Evolutionary conservation across 2,888 invertebrate species (phyloP).

Genomic region (Pardosa pseudoannulata): DNA sequence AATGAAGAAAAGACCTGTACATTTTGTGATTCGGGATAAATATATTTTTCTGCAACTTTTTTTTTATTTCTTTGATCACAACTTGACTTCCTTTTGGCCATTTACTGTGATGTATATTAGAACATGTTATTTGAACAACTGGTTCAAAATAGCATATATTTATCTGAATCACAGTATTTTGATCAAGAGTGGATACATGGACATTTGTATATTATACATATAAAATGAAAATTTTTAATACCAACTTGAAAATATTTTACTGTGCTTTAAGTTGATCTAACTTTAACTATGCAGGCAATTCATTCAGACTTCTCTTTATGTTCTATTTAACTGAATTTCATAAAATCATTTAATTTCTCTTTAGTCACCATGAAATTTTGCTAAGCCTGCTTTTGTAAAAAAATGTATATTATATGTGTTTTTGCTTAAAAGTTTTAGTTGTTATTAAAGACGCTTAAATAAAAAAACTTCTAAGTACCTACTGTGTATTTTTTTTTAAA

Average conservation of each 20-base stretch:
- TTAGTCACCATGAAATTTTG: neutral
- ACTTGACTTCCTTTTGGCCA: too few relatives aligned
- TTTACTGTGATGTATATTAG: too few relatives aligned
- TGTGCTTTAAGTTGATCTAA: neutral
- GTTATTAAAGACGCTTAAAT: neutral
- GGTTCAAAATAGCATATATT: neutral
- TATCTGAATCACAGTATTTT: neutral
- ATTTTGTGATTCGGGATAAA: neutral
- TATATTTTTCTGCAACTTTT: neutral
- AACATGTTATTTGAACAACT: too few relatives aligned
- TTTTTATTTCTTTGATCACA: neutral
- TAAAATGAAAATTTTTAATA: neutral
- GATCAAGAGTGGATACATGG: neutral
- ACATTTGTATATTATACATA: neutral
- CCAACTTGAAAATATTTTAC: neutral
- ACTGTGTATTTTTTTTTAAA: too few relatives aligned
- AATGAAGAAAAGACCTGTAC: neutral
- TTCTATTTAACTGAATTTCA: neutral
- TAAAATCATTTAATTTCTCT: neutral
- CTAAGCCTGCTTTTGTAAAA: slow-evolving; percentile 1
- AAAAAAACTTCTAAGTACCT: slow-evolving; percentile 28
- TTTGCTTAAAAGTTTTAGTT: slow-evolving; percentile 11
- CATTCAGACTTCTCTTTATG: neutral
- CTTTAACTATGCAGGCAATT: neutral
- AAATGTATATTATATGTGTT: slow-evolving; percentile 10